These are phyloP conservation scores for Rhogogaster chlorosoma DNA, from an alignment of 2,888 invertebrate species.

Conservation along the genomic window DNA sequence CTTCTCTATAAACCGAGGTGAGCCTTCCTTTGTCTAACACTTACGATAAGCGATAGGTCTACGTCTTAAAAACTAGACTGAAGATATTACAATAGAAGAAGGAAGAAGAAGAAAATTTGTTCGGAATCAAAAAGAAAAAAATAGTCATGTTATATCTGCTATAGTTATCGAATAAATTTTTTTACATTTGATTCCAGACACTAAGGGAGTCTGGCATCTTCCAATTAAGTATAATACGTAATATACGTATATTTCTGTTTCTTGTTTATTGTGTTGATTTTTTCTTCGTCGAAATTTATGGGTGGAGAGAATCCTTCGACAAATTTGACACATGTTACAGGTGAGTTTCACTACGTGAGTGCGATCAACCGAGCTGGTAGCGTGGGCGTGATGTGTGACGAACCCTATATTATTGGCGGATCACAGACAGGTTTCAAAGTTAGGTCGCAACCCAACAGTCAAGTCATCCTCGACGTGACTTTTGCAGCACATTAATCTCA, in stretches of 20 bases:
- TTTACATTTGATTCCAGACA: too few species aligned
- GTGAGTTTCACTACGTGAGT: slow-evolving; percentile 70
- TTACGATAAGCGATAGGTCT: neutral
- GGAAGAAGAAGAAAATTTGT: neutral
- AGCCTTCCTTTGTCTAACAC: neutral
- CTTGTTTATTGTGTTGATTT: neutral
- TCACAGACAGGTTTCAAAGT: slow-evolving; percentile 66
- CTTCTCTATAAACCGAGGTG: slow-evolving; percentile 69
- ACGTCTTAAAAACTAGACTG: neutral
- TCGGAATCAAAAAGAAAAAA: neutral
- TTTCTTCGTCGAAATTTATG: neutral
- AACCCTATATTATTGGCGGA: slow-evolving; percentile 66
- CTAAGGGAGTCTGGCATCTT: too few species aligned
- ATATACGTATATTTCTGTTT: neutral
- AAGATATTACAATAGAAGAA: neutral
- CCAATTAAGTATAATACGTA: neutral
- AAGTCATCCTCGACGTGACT: slow-evolving; percentile 66
- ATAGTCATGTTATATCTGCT: too few species aligned
- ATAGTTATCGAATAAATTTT: too few species aligned
- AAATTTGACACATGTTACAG: slow-evolving; percentile 58
- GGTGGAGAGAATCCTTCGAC: neutral
- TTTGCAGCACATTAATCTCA: slow-evolving; percentile 70
- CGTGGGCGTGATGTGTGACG: slow-evolving; percentile 72
- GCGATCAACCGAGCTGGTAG: slow-evolving; percentile 69
- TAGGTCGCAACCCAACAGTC: slow-evolving; percentile 70